A percentile compares a stretch with the other conserved stretches of the same genome.
These are phyloP conservation scores for Stratiolaelaps scimitus DNA, from an alignment of 1,140 invertebrate species.

Conservation along the genomic window DNA sequence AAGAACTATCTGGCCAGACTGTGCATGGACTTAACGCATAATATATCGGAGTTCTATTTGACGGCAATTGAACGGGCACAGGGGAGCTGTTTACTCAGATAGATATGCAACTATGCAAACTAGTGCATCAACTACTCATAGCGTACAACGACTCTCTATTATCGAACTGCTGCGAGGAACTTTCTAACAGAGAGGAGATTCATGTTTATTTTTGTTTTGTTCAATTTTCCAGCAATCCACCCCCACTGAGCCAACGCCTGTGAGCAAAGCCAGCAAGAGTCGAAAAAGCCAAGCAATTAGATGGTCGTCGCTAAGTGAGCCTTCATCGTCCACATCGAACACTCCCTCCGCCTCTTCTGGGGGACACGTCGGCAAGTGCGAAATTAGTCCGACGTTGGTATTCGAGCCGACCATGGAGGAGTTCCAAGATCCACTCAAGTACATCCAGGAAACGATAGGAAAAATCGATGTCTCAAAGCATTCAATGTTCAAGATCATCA, in stretches of 20 bases:
- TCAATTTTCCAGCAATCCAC: too few species aligned
- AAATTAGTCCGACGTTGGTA: slow-evolving; percentile 61
- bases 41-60: too few species aligned
- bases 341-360: slow-evolving; percentile 27
- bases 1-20: background rate
- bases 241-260: too few species aligned
- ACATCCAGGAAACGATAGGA: slow-evolving; percentile 62
- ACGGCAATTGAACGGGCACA: too few species aligned
- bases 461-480: background rate
- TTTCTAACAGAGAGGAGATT: too few species aligned
- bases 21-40: too few species aligned
- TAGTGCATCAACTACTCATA: too few species aligned
- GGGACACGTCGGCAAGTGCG: background rate
- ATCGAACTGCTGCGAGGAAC: too few species aligned
- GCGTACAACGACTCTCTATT: too few species aligned
- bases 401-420: slow-evolving; percentile 70
- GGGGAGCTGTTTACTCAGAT: too few species aligned
- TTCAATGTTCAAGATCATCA: slow-evolving; percentile 19
- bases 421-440: slow-evolving; percentile 76
- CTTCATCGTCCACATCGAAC: slow-evolving; percentile 4
- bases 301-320: slow-evolving; percentile 23
- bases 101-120: too few species aligned
- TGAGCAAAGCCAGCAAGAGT: slow-evolving; percentile 12
- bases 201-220: too few species aligned
- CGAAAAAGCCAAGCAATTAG: slow-evolving; percentile 27